Percentiles rank a stretch among this genome's conserved stretches.
Conservation (phyloP, 2,113 vertebrate species). For the Atherinomorus stipes region DNA sequence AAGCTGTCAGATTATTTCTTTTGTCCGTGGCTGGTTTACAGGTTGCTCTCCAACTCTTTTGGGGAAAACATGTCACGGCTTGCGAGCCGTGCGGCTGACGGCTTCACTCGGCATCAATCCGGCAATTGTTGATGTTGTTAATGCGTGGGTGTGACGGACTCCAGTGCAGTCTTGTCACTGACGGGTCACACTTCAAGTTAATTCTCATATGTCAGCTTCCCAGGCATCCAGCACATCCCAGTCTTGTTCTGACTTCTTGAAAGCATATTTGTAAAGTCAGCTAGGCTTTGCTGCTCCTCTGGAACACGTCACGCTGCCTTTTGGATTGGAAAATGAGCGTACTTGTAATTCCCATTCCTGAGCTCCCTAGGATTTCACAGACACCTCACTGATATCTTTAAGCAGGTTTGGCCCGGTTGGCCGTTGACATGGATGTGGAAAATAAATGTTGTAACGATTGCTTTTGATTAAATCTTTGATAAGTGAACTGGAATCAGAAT, state of each 20-base stretch:
- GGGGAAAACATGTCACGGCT: slow-evolving; percentile 18
- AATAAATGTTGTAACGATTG: not conserved
- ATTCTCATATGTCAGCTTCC: slow-evolving; percentile 25
- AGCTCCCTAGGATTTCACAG: slow-evolving; percentile 11
- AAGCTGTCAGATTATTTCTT: slow-evolving; percentile 25
- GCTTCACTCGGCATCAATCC: not conserved
- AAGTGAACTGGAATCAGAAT: not conserved
- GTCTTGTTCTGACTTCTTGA: slow-evolving; percentile 20
- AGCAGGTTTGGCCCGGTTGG: slow-evolving; percentile 22
- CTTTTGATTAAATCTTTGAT: not conserved
- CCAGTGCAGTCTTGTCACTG: slow-evolving; percentile 29
- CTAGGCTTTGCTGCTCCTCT: slow-evolving; percentile 31
- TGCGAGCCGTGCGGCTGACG: slow-evolving; percentile 26
- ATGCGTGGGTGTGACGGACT: slow-evolving; percentile 7
- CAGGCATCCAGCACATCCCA: not conserved
- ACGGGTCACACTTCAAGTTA: slow-evolving; percentile 28
- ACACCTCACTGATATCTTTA: slow-evolving; percentile 5
- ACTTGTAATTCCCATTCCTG: slow-evolving; percentile 32
- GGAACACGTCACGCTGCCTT: slow-evolving; percentile 24
- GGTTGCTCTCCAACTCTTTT: not conserved
- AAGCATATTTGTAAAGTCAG: slow-evolving; percentile 48
- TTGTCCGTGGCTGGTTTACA: slow-evolving; percentile 16
- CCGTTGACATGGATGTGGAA: not conserved
- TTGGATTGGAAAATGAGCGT: slow-evolving; percentile 41
- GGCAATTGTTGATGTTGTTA: slow-evolving; percentile 20